Evolutionary conservation across 2,888 invertebrate genomes (phyloP).

Genomic region (Nyleta sp.): DNA sequence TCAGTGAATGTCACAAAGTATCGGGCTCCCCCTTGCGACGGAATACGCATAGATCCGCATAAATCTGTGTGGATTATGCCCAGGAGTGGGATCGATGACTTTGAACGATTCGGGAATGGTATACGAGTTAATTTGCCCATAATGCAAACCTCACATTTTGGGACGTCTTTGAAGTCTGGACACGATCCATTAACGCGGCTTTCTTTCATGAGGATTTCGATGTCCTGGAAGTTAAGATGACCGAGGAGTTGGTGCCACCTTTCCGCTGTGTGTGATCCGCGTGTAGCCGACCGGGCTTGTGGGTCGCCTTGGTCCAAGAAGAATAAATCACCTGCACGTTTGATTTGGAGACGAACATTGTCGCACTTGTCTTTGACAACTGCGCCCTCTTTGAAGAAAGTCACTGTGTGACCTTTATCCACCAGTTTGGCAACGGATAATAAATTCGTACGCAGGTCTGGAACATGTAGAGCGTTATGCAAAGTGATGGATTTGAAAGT

Average conservation of each 20-base stretch:
- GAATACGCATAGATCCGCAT: background rate
- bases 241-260: no score
- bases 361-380: background rate
- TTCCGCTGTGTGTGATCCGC: no score
- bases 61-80: background rate
- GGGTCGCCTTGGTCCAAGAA: no score
- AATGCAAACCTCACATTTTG: background rate
- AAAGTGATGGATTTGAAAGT: no score
- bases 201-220: no score
- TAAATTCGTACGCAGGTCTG: slow-evolving; percentile 61
- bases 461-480: slow-evolving; percentile 57
- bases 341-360: no score
- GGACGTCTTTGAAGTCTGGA: background rate
- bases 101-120: background rate
- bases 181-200: no score
- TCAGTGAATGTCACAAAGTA: background rate
- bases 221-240: background rate
- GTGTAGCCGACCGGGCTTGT: no score
- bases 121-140: background rate
- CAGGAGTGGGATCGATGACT: background rate
- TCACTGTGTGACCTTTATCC: slow-evolving; percentile 40
- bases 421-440: slow-evolving; percentile 63
- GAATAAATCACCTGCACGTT: no score
- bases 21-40: background rate
- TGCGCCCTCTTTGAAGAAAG: slow-evolving; percentile 49